phyloP scores from a whole-genome alignment of 2,113 vertebrate genomes.

The Marcusenius ussheri region DNA sequence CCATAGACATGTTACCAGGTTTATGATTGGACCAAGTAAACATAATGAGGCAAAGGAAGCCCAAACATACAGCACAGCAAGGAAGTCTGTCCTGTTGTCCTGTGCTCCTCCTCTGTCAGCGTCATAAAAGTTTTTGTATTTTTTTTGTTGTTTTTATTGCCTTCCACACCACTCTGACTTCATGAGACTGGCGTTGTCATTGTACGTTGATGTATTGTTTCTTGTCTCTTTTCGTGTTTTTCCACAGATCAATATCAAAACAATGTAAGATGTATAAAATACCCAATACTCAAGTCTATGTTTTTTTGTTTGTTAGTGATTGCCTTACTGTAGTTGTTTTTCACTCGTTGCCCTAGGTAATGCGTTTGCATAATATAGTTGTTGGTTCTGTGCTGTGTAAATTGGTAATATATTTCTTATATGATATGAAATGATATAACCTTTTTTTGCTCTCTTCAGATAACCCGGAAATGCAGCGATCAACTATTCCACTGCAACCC shows the following conservation, averaged over 20 bases:
- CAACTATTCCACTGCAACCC: slow-evolving; percentile 60
- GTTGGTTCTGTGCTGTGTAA: not conserved
- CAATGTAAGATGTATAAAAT: not conserved
- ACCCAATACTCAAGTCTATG: not conserved
- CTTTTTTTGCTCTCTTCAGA: slow-evolving; percentile 51
- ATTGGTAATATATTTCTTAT: not conserved
- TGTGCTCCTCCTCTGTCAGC: not conserved
- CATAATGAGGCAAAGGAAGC: not conserved
- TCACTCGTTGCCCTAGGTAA: not conserved
- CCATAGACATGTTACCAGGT: not conserved
- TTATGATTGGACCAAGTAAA: not conserved
- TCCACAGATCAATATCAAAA: slow-evolving; percentile 1
- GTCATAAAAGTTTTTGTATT: not conserved
- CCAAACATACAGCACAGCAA: not conserved
- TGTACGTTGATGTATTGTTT: not conserved
- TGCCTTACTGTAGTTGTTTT: not conserved
- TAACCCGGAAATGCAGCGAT: slow-evolving; percentile 55
- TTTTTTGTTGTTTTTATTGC: not conserved
- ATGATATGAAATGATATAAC: not conserved
- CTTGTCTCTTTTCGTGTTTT: not conserved
- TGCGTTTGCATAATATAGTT: not conserved
- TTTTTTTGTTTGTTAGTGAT: not conserved
- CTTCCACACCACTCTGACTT: not conserved
- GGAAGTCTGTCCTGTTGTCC: not conserved
- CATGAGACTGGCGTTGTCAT: not conserved